These are phyloP conservation scores for Pangasius krempfi DNA, from an alignment of 2,797 vertebrate species.

Conservation along the genomic window DNA sequence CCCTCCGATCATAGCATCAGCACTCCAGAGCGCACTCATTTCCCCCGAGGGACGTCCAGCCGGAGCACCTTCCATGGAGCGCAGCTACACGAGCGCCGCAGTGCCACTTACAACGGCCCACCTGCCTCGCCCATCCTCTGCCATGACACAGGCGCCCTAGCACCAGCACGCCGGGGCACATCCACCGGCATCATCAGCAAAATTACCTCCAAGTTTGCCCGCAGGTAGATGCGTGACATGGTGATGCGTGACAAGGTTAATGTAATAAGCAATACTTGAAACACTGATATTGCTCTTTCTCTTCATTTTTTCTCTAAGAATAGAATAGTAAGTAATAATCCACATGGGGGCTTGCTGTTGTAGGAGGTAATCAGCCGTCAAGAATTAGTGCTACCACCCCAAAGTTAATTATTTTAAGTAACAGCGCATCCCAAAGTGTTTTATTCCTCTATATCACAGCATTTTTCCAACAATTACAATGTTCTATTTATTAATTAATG, in stretches of 20 bases:
- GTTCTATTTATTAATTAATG: neutral
- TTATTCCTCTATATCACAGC: neutral
- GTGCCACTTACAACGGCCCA: conserved; percentile 91
- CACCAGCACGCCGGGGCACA: conserved; percentile 87
- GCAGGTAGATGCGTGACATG: conserved; percentile 82
- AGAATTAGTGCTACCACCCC: no score
- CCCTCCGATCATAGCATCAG: conserved; percentile 96
- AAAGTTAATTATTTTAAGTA: no score
- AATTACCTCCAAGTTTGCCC: conserved; percentile 95
- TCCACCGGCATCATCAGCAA: conserved; percentile 96
- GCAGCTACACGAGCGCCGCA: conserved; percentile 92
- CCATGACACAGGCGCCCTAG: conserved; percentile 88
- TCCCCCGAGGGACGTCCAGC: conserved; percentile 93
- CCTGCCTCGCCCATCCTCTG: conserved; percentile 89
- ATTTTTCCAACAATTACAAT: neutral
- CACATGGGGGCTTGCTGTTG: neutral
- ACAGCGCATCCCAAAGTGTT: neutral
- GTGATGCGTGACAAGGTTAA: no score
- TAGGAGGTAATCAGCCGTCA: neutral
- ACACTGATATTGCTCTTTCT: neutral
- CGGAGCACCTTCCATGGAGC: conserved; percentile 96
- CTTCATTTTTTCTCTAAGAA: neutral
- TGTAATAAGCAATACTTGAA: neutral
- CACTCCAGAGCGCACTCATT: conserved; percentile 92
- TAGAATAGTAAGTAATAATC: neutral